Evolutionary conservation across 1,140 invertebrate species (phyloP), one percentile per base, ranked within the genome.

Genomic region (Drosophila biarmipes): DNA sequence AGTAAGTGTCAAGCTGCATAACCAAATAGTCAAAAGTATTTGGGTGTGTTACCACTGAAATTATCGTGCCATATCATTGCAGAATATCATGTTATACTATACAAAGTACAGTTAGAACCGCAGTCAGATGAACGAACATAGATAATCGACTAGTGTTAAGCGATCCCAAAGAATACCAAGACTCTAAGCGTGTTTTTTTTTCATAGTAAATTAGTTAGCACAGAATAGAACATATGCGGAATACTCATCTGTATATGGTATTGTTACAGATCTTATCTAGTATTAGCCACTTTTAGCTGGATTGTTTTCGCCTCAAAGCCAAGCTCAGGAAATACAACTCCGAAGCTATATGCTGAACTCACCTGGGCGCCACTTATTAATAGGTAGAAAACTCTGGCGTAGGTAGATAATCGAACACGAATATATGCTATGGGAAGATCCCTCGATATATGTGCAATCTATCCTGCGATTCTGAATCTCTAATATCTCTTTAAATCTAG

Each of bases 1-100:
- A 38, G 11, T 11, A 19, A 61, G 53, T 62, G 58, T 19, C 58
- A 31, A 58, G 27, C 58, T 24, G 14, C 24, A 19, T 31, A 27
- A 29, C 24, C 19, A 29, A 62, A 53, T 15, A 51, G 38, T 37
- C 29, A 72, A 52, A 59, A 48, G 48, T 21, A 40, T 21, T 59
- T 34, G 45, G 35, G 51, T 35, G 67, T 69, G 51, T 71, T 71
- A 71, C 42, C 53, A 57, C 58, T 45, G 35, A 49, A 84, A 68
- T 78, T 69, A 89, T 90, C 85, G 84, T 89, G 84, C 84, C 84
- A 89, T 89, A 89, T 89, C 84, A 89, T 79, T 81, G 84, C 75
- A 82, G 67, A 89, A 87, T 87, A 89, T 87, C 78, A 82, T 87
- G 59, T 81, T 74, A 81, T 49, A 79, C 24, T 68, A 81, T 78